These are phyloP conservation scores for Blera fallax DNA, from an alignment of 2,888 invertebrate species.

Conservation along the genomic window DNA sequence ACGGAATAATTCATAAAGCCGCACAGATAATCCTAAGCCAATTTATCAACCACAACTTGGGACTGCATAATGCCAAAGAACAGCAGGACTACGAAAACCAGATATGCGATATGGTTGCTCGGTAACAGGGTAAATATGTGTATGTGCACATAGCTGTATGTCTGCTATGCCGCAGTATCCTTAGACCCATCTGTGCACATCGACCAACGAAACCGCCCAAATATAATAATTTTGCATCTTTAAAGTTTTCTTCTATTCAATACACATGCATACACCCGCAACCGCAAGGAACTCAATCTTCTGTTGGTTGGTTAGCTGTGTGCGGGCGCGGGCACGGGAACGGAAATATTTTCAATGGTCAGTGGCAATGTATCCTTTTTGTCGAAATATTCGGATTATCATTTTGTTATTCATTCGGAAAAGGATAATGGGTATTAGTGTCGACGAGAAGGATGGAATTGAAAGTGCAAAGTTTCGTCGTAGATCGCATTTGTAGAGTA, in stretches of 20 bases:
- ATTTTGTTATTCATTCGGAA: constrained; percentile 59
- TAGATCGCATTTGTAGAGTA: constrained; percentile 20
- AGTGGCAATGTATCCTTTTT: constrained; percentile 26
- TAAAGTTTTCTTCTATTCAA: constrained; percentile 41
- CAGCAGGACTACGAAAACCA: constrained; percentile 29
- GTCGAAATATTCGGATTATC: constrained; percentile 55
- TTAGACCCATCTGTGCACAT: constrained; percentile 43
- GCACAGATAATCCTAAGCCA: constrained; percentile 71
- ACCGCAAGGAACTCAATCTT: background rate
- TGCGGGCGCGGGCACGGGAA: background rate
- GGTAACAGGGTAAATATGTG: constrained; percentile 41
- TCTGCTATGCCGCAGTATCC: constrained; percentile 23
- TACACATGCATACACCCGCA: background rate
- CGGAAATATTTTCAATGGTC: constrained; percentile 17
- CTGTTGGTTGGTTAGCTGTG: background rate
- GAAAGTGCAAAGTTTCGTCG: constrained; percentile 43
- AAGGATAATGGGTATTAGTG: constrained; percentile 36
- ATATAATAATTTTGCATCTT: constrained; percentile 55
- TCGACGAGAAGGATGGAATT: constrained; percentile 4
- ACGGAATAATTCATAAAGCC: constrained; percentile 68
- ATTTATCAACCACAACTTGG: constrained; percentile 71
- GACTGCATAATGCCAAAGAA: constrained; percentile 66
- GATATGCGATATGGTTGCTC: constrained; percentile 42
- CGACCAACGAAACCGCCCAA: constrained; percentile 18
- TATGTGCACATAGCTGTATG: constrained; percentile 2